Base-by-base conservation (phyloP, 2,888 invertebrate genomes). In the Augiades crinisus region DNA sequence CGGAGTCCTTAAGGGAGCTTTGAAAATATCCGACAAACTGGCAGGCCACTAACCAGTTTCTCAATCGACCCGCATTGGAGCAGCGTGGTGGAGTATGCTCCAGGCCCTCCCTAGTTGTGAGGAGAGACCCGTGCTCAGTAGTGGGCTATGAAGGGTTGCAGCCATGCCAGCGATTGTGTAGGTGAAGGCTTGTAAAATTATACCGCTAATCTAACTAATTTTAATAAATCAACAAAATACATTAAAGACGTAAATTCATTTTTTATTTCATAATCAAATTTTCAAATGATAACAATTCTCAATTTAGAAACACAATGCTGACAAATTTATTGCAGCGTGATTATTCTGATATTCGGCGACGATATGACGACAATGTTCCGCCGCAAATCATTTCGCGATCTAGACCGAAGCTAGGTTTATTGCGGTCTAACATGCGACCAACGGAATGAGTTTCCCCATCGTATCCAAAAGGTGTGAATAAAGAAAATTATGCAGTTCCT, bases 371-470 rank as follows among this genome's bases (percentile, higher is more conserved):
- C 55, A 55, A 49, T 53, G 53, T 55, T 49, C 45, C 45, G 45
- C 45, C 37, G 53, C 55, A 53, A 47, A 55, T 55, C 47, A 49
- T 49, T 53, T 45, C 49, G 47, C 44, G 54, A 54, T 49, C 53
- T 27, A 44, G 52, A 47, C 47, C 27, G 47, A 31, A 47, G 52
- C 44, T 44, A 22, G 47, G 47, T 49, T 55, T 55, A 55, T 55
- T 53, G 53, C 45, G 14, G 22, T 13, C 17, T 12, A 17, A 47
- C 55, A 55, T 50, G 57, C 50, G 41, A 57, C 24, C 47, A 16
- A 36, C 14, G 46, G 27, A 54, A 52, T 45, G 44, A 44, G 49
- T 52, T 52, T 51, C 47, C 45, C 47, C n/a, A n/a, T n/a, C n/a
- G n/a, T n/a, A n/a, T n/a, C n/a, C n/a, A n/a, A n/a, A n/a, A 41